Base-by-base conservation (phyloP, 2,888 invertebrate species). In the Cryptus armator region DNA sequence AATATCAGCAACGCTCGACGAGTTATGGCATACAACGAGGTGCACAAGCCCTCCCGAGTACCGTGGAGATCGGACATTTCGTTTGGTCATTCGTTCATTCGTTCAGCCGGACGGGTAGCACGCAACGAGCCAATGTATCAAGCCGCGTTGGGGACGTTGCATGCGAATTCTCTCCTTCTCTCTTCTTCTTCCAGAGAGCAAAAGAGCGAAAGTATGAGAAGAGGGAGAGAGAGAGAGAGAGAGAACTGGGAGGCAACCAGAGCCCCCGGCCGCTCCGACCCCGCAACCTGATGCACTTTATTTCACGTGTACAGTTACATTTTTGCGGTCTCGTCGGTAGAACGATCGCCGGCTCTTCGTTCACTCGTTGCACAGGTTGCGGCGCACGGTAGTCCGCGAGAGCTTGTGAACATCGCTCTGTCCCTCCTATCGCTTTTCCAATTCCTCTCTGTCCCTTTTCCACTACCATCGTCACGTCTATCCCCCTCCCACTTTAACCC, bases 131-230 rank as follows among this genome's bases (percentile, higher is more conserved):
- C 84, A 79, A 85, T 85, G 76, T 79, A 85, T 85, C 85, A 82
- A 76, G 79, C 79, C 71, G 67, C 51, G 75, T 53, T 59, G 44
- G 70, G 75, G 74, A 89, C 87, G 86, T 14, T 87, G 86, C 84
- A 86, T 87, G 86, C 86, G 32, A 3, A 32, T 29, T 14, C 56
- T 59, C 10, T 62, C 62, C 10, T 6, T 7, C 29, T 62, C n/a
- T 14, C 29, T 59, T 29, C 10, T 29, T 32, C 84, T 86, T 88
- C 85, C 86, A 87, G 88, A 88, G 88, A 83, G 90, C 84, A 86
- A 88, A 85, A 87, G 78, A 64, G 3, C 24, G 77, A 66, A 44
- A 44, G 1, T 10, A 2, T 10, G 70, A 71, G 66, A 59, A 67
- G 46, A 14, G 43, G 9, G 59, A 48, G 12, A 48, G 88, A 87